Evolutionary conservation across 2,797 vertebrate species (phyloP).

Genomic region (Betta splendens): DNA sequence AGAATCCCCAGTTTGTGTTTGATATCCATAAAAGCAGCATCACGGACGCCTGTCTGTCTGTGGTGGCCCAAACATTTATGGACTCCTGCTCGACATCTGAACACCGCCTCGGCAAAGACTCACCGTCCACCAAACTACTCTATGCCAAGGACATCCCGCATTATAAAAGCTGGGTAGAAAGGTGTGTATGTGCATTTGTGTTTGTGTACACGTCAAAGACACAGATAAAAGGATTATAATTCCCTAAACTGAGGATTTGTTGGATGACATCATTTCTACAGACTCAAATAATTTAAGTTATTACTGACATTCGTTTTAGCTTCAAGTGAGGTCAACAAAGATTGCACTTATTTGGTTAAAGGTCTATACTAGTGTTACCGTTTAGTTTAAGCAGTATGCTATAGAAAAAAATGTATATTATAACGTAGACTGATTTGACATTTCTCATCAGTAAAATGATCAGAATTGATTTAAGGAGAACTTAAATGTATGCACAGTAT

Average conservation of each 20-base stretch:
- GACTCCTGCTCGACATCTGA: constrained; percentile 96
- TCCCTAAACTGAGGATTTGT: background rate
- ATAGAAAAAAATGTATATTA: too few species aligned
- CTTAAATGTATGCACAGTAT: too few species aligned
- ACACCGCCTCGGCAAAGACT: constrained; percentile 94
- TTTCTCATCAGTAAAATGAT: background rate
- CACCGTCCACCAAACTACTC: constrained; percentile 93
- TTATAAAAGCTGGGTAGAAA: constrained; percentile 97
- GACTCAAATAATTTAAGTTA: too few species aligned
- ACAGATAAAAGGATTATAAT: background rate
- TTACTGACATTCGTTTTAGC: background rate
- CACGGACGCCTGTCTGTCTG: constrained; percentile 94
- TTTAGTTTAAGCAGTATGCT: too few species aligned
- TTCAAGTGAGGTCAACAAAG: background rate
- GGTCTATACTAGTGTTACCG: background rate
- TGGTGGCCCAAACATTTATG: constrained; percentile 98
- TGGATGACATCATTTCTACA: background rate
- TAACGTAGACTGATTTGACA: background rate
- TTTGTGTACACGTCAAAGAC: background rate
- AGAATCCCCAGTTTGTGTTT: constrained; percentile 97
- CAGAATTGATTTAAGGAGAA: background rate
- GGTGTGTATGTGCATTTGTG: constrained; percentile 70
- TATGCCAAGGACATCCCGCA: constrained; percentile 97
- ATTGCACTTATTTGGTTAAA: background rate
- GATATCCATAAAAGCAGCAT: constrained; percentile 98